Conservation (phyloP, 1,140 invertebrate species). For the Chelonus insularis region DNA sequence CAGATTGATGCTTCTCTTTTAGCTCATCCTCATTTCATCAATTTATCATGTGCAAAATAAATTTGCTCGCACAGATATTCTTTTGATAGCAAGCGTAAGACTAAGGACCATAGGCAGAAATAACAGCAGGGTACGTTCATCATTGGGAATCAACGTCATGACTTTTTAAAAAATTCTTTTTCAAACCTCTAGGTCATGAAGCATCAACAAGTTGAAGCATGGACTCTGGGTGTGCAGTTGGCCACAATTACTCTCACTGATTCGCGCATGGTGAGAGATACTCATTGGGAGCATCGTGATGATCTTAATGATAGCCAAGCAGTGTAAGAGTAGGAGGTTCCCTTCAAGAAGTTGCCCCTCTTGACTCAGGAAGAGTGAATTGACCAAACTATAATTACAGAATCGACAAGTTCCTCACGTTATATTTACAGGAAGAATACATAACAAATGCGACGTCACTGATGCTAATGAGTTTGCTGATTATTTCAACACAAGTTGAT, state of each 20-base stretch:
- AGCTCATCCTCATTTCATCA: too few relatives aligned
- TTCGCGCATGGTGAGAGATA: conserved; percentile 13
- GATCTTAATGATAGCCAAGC: conserved; percentile 29
- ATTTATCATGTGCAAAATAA: too few relatives aligned
- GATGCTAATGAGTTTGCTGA: conserved; percentile 21
- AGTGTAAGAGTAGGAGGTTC: conserved; percentile 3
- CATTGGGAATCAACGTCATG: conserved; percentile 19
- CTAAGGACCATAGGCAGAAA: background rate
- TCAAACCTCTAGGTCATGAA: background rate
- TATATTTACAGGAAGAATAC: background rate
- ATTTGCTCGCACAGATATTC: background rate
- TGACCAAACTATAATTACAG: conserved; percentile 24
- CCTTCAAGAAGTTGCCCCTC: background rate
- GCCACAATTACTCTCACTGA: conserved; percentile 24
- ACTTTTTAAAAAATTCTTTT: conserved; percentile 17
- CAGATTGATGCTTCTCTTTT: too few relatives aligned
- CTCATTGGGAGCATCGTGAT: conserved; percentile 23
- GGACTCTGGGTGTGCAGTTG: background rate
- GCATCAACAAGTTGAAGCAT: background rate
- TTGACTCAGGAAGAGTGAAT: background rate
- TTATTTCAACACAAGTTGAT: background rate
- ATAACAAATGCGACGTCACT: conserved; percentile 24
- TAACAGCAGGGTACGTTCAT: conserved; percentile 11
- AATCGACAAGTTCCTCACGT: conserved; percentile 22
- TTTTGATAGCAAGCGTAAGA: background rate